These are phyloP conservation scores for Acomys russatus DNA, from an alignment of 2,797 vertebrate species.

Conservation along the genomic window DNA sequence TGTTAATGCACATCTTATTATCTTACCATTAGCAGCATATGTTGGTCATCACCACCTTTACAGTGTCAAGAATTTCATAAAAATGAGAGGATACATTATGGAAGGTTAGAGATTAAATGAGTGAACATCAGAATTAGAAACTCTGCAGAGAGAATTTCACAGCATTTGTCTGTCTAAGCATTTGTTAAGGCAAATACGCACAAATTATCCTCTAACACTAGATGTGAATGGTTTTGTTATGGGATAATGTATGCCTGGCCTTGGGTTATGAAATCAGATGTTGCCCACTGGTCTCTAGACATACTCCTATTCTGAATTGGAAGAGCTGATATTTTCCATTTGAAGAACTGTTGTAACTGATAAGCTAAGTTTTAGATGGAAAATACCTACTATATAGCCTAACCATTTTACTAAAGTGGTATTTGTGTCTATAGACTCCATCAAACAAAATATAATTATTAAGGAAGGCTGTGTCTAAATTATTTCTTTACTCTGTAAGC, in stretches of 20 bases:
- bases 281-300: neutral
- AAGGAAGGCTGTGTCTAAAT: neutral
- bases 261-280: neutral
- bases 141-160: neutral
- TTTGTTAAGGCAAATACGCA: neutral
- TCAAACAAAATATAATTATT: neutral
- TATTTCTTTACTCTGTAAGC: neutral
- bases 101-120: neutral
- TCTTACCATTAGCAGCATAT: conserved; percentile 13
- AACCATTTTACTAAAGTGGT: neutral
- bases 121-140: neutral
- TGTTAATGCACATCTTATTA: conserved; percentile 32
- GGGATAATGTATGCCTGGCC: neutral
- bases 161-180: neutral
- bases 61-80: neutral
- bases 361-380: neutral
- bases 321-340: neutral
- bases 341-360: neutral
- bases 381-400: neutral
- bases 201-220: neutral
- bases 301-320: neutral
- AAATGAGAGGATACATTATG: neutral
- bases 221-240: conserved; percentile 5
- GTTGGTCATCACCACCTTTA: neutral
- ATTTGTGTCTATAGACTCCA: neutral